Evolutionary conservation across 2,888 invertebrate species (phyloP).

Genomic region (Drosophila parthenogenetica): DNA sequence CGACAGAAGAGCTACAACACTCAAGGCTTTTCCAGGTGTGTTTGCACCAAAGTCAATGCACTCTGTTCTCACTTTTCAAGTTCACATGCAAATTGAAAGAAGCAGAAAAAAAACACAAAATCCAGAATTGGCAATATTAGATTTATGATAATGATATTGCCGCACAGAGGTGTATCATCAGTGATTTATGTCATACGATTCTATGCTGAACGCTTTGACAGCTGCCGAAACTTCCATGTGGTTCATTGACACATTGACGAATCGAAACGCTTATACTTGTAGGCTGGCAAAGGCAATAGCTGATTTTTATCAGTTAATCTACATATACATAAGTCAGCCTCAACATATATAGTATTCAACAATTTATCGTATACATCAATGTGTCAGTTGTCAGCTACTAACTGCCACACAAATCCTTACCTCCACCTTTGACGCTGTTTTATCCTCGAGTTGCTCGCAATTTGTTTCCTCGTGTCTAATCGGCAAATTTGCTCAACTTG

Average conservation of each 20-base stretch:
- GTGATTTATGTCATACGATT: conserved; percentile 61
- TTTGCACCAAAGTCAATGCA: conserved; percentile 63
- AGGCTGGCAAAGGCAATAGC: conserved; percentile 49
- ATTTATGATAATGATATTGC: conserved; percentile 66
- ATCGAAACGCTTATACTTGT: conserved; percentile 45
- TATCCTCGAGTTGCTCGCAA: conserved; percentile 43
- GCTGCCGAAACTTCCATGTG: conserved; percentile 58
- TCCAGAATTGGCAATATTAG: conserved; percentile 64
- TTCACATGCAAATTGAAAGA: conserved; percentile 74
- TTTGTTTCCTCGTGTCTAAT: conserved; percentile 66
- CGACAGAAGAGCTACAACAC: conserved; percentile 41
- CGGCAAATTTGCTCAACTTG: conserved; percentile 64
- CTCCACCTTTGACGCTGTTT: conserved; percentile 35
- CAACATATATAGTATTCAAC: neutral
- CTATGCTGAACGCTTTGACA: conserved; percentile 56
- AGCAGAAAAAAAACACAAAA: conserved; percentile 21
- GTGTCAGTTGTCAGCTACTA: conserved; percentile 46
- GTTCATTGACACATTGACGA: conserved; percentile 64
- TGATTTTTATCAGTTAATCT: conserved; percentile 42
- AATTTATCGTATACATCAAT: conserved; percentile 1
- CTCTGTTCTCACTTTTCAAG: conserved; percentile 56
- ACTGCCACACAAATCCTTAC: conserved; percentile 36
- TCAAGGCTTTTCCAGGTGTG: conserved; percentile 45
- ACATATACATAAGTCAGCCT: conserved; percentile 15
- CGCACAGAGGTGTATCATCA: conserved; percentile 39